These are phyloP conservation scores for Labroides dimidiatus DNA, from an alignment of 2,797 vertebrate species.

Conservation along the genomic window DNA sequence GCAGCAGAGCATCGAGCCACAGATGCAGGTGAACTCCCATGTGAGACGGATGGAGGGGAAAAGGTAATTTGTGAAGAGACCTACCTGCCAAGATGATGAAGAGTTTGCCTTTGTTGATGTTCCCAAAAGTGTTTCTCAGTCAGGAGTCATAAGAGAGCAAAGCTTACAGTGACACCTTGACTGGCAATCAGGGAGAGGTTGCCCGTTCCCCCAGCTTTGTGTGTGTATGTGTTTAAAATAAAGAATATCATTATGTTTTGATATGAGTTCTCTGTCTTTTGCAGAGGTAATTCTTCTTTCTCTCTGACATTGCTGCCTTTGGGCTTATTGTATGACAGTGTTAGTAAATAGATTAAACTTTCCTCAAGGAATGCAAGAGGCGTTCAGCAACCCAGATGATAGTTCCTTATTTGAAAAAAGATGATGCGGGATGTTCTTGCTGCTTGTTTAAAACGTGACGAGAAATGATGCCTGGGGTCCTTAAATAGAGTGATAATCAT, in stretches of 20 bases:
- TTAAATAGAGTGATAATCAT: constrained; percentile 4
- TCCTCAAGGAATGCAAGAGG: constrained; percentile 57
- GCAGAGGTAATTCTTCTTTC: constrained; percentile 63
- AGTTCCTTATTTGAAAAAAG: constrained; percentile 24
- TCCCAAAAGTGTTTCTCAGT: constrained; percentile 81
- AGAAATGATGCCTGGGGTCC: constrained; percentile 40
- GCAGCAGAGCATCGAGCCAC: constrained; percentile 70
- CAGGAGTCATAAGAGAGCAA: constrained; percentile 86
- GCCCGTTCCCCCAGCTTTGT: constrained; percentile 76
- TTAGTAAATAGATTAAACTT: constrained; percentile 73
- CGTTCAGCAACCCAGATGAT: constrained; percentile 44
- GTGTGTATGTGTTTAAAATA: constrained; percentile 79
- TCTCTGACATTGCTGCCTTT: constrained; percentile 61
- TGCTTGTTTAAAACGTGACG: constrained; percentile 30
- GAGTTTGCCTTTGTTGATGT: constrained; percentile 86
- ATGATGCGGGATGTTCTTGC: constrained; percentile 22
- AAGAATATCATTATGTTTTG: constrained; percentile 81
- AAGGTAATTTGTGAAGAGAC: constrained; percentile 93
- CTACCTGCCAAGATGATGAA: constrained; percentile 93
- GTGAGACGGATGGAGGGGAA: constrained; percentile 87
- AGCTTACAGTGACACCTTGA: constrained; percentile 85
- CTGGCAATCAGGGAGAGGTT: constrained; percentile 87
- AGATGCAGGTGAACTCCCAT: constrained; percentile 81
- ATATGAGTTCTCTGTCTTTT: constrained; percentile 78
- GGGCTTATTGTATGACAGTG: constrained; percentile 69